Evolutionary conservation across 1,140 invertebrate genomes (phyloP).

Genomic region (Trichogramma pretiosum): DNA sequence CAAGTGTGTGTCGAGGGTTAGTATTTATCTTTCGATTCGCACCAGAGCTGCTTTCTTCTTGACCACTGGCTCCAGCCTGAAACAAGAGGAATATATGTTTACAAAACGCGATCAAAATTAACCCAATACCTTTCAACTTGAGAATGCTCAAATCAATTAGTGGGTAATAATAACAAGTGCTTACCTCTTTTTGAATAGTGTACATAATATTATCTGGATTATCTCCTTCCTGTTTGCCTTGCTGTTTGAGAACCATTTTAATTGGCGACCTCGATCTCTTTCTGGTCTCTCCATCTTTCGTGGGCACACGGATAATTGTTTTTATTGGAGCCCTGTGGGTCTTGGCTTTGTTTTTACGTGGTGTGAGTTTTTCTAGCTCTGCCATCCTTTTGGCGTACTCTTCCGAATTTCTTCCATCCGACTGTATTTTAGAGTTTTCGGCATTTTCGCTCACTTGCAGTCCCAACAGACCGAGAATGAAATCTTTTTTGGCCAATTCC

Average conservation of each 20-base stretch:
- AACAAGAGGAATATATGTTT: constrained; percentile 26
- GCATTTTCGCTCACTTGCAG: constrained; percentile 38
- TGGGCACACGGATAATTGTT: too few species aligned
- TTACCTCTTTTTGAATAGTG: constrained; percentile 70
- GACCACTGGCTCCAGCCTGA: constrained; percentile 43
- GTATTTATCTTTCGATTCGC: constrained; percentile 48
- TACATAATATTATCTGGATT: constrained; percentile 58
- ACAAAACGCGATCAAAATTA: constrained; percentile 4
- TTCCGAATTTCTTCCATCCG: too few species aligned
- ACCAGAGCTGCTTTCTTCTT: constrained; percentile 47
- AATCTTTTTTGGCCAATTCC: constrained; percentile 42
- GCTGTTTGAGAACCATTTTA: constrained; percentile 74
- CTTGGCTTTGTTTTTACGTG: too few species aligned
- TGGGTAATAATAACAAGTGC: constrained; percentile 12
- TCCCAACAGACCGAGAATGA: constrained; percentile 39
- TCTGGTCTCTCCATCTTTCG: constrained; percentile 45
- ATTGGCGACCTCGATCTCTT: constrained; percentile 59
- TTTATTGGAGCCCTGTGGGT: too few species aligned
- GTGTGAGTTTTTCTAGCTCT: too few species aligned
- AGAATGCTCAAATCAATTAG: background rate
- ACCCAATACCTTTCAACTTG: constrained; percentile 8
- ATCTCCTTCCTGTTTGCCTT: constrained; percentile 50
- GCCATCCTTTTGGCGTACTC: too few species aligned
- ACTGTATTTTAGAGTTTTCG: too few species aligned
- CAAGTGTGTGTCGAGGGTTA: constrained; percentile 48